Percentiles rank a stretch among this genome's conserved stretches.
Conservation (phyloP, 1,140 invertebrate genomes). For the Drosophila santomea region DNA sequence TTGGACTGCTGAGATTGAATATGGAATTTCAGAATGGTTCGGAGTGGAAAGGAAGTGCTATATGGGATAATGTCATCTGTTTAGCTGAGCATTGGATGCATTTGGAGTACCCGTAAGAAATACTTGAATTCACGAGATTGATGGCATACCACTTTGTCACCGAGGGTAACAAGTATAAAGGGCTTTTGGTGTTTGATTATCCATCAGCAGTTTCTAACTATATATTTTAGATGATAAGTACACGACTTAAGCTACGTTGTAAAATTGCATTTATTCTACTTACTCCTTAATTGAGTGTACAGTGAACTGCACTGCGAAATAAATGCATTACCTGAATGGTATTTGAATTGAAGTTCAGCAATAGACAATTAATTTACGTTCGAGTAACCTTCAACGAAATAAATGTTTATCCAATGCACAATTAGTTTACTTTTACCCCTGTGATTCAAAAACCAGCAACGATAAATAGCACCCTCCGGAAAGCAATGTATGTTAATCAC, state of each 20-base stretch:
- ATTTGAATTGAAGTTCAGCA: not conserved
- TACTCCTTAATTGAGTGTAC: too few relatives aligned
- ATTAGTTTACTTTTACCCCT: slow-evolving; percentile 34
- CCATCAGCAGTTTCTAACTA: too few relatives aligned
- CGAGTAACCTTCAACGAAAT: not conserved
- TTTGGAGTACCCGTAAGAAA: not conserved
- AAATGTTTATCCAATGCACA: slow-evolving; percentile 34
- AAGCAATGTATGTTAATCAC: slow-evolving; percentile 35
- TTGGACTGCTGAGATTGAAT: slow-evolving; percentile 47
- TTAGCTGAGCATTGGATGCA: slow-evolving; percentile 35
- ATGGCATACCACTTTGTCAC: slow-evolving; percentile 34
- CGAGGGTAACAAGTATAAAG: slow-evolving; percentile 22
- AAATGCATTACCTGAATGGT: slow-evolving; percentile 12
- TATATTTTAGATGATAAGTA: not conserved
- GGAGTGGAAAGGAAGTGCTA: not conserved
- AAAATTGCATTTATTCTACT: not conserved
- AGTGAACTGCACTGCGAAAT: not conserved
- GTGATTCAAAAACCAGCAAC: not conserved
- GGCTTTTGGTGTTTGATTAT: not conserved
- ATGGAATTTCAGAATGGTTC: not conserved
- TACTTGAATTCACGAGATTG: slow-evolving; percentile 3
- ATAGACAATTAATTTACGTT: slow-evolving; percentile 13
- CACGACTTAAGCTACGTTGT: too few relatives aligned
- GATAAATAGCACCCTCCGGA: not conserved
- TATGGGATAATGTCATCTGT: slow-evolving; percentile 21